Evolutionary conservation across 2,797 vertebrate species (phyloP), one percentile per base, ranked within the genome.

Genomic region (Brachymystax lenok): DNA sequence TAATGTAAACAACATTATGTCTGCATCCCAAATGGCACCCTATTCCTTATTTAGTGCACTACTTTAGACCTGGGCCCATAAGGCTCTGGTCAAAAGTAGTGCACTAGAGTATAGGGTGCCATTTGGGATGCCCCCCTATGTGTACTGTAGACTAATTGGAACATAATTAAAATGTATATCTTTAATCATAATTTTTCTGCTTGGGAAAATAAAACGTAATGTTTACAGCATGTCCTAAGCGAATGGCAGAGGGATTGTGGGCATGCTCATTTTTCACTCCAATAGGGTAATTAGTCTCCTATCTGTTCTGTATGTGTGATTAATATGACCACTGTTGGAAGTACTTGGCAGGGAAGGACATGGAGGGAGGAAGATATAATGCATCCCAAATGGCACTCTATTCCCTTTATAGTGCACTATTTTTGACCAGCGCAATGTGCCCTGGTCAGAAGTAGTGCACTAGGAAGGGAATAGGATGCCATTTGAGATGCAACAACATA

Each of bases 211-310:
- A 74, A 27, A 61, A 61, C n/a, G 33, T 54, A n/a, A 63, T 52
- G 54, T 12, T 33, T 71, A 59, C 68, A 67, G 67, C 46, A 69
- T 71, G 56, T 61, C 78, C 74, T 75, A 72, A 33, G 27, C 24
- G 69, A 76, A 68, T 21, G 35, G 33, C 6, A 27, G 28, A 52
- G 59, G 61, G 40, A 46, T 46, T 46, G 40, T 46, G 40, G 40
- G 50, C 33, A 27, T 16, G 28, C 14, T 68, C 28, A 46, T 79
- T 75, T 66, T 66, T 79, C 77, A 75, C 69, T 61, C 54, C 69
- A 63, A 75, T 52, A 73, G 68, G 68, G 13, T 64, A 67, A 71
- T 79, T 79, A 71, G 73, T 75, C 59, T 75, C 59, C 30, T 54
- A 19, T 28, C 69, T 35, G 51, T 75, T 69, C 10, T 33, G 33